Evolutionary conservation across 2,888 invertebrate genomes (phyloP).

Genomic region (Ditula angustiorana): DNA sequence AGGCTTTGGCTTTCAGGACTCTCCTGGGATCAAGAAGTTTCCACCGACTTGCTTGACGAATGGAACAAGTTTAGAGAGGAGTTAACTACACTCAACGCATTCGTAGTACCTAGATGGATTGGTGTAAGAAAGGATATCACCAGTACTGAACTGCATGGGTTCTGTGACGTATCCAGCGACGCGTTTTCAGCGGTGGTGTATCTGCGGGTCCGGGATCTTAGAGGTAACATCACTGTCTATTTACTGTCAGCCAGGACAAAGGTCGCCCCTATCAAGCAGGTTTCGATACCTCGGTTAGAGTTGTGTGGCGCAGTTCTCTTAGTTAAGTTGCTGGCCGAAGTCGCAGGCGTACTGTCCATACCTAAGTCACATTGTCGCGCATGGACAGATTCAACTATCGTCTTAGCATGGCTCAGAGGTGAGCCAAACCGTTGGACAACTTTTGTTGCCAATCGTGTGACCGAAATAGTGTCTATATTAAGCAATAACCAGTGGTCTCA

Average conservation of each 20-base stretch:
- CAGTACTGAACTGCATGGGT: conserved; percentile 31
- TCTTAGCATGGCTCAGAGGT: conserved; percentile 43
- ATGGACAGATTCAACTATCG: conserved; percentile 48
- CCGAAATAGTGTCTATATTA: conserved; percentile 44
- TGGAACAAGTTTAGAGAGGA: conserved; percentile 42
- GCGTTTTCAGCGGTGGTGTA: conserved; percentile 38
- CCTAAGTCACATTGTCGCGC: neutral
- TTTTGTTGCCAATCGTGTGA: conserved; percentile 43
- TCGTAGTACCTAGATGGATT: conserved; percentile 37
- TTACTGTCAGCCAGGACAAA: conserved; percentile 12
- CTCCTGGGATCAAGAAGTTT: conserved; percentile 13
- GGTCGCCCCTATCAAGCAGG: conserved; percentile 23
- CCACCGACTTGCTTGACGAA: conserved; percentile 3
- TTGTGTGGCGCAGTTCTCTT: too few species aligned
- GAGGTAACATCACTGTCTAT: conserved; percentile 24
- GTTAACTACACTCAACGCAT: conserved; percentile 17
- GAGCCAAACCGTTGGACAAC: conserved; percentile 47
- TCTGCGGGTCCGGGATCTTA: conserved; percentile 9
- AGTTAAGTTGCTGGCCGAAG: conserved; percentile 29
- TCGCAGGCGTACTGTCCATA: conserved; percentile 11
- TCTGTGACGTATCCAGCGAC: conserved; percentile 34
- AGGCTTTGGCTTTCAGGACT: conserved; percentile 16
- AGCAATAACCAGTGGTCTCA: conserved; percentile 45
- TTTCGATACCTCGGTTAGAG: conserved; percentile 35
- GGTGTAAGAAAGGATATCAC: neutral